phyloP scores from a whole-genome alignment of 2,888 invertebrate genomes.

The Conomelus anceps region DNA sequence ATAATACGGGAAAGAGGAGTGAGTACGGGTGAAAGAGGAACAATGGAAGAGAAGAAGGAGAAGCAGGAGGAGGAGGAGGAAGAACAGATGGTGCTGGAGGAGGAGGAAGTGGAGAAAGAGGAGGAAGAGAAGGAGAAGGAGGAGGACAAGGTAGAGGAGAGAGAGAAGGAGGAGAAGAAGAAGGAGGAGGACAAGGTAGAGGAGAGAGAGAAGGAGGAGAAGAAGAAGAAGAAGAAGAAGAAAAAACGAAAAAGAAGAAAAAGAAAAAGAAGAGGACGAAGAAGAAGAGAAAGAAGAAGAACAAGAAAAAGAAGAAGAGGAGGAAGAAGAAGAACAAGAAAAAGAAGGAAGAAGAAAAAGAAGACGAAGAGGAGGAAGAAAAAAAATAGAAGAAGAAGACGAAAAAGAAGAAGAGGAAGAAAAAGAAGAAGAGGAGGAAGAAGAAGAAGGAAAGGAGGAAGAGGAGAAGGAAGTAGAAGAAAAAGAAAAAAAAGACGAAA shows the following conservation, averaged over 20 bases:
- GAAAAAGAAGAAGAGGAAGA: too few relatives aligned
- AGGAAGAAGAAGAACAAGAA: not conserved
- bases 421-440: too few relatives aligned
- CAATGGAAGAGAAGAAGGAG: slow-evolving; percentile 7
- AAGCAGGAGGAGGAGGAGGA: not conserved
- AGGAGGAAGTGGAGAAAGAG: not conserved
- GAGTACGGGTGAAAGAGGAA: not conserved
- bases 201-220: not conserved
- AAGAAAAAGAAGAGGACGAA: not conserved
- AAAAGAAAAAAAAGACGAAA: too few relatives aligned
- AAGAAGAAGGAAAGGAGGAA: too few relatives aligned
- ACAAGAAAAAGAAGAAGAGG: not conserved
- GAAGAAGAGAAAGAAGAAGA: not conserved
- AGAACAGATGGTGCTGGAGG: slow-evolving; percentile 14
- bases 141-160: slow-evolving; percentile 14
- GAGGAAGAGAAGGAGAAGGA: slow-evolving; percentile 12
- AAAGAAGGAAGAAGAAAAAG: not conserved
- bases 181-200: not conserved
- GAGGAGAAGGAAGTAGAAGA: too few relatives aligned
- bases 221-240: slow-evolving; percentile 8
- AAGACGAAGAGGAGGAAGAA: not conserved
- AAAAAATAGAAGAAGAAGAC: not conserved
- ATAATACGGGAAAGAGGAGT: not conserved
- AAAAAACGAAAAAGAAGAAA: not conserved
- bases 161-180: not conserved